Conservation (phyloP, 2,888 invertebrate genomes). For the Protodeltote pygarga region DNA sequence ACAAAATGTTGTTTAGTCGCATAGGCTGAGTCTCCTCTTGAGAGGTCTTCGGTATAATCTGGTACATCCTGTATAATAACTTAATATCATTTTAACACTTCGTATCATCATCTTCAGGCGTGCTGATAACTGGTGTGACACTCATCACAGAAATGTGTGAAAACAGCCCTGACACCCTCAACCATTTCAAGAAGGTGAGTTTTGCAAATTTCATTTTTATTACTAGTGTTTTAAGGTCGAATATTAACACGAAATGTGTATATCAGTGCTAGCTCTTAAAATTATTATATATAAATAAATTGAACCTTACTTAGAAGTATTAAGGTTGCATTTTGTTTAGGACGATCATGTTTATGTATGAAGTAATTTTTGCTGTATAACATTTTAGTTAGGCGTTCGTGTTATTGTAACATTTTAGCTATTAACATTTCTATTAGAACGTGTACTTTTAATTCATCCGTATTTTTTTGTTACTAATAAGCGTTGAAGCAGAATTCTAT, state of each 20-base stretch:
- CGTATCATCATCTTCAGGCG: constrained; percentile 86
- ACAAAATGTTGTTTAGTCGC: too few species aligned
- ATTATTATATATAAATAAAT: constrained; percentile 5
- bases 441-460: too few species aligned
- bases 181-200: constrained; percentile 98
- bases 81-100: not conserved
- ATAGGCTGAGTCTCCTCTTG: too few species aligned
- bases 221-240: not conserved
- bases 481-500: too few species aligned
- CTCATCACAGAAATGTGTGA: constrained; percentile 99
- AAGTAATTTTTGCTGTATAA: not conserved
- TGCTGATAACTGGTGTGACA: constrained; percentile 98
- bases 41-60: too few species aligned
- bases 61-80: too few species aligned
- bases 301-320: not conserved
- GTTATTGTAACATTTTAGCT: too few species aligned
- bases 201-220: constrained; percentile 5
- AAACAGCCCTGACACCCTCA: constrained; percentile 97
- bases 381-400: not conserved
- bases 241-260: not conserved
- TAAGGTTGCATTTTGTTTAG: constrained; percentile 12
- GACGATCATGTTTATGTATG: not conserved
- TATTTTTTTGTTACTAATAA: too few species aligned
- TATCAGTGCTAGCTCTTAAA: not conserved
- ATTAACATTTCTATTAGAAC: too few species aligned